A percentile compares a stretch with the other conserved stretches of the same genome.
These are phyloP conservation scores for Yasuhikotakia modesta DNA, from an alignment of 2,797 vertebrate genomes.

Conservation along the genomic window DNA sequence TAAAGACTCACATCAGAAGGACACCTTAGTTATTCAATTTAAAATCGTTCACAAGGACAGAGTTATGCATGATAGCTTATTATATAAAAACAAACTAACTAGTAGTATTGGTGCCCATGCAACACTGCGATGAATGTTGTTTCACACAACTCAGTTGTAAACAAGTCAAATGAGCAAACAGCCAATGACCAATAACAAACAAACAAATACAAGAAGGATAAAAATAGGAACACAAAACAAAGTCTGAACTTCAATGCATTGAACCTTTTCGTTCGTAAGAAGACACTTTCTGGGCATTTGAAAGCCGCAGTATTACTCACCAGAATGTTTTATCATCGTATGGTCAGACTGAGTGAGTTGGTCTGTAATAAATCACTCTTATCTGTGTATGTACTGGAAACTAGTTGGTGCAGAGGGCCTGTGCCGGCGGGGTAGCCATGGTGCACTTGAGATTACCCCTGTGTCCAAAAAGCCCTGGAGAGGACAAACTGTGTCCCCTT, in stretches of 20 bases:
- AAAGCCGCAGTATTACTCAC: not conserved
- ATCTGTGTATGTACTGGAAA: conserved; percentile 14
- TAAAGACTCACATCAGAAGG: not conserved
- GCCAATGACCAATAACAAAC: not conserved
- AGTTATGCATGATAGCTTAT: too few species aligned
- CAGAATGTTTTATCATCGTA: not conserved
- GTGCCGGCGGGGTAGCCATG: conserved; percentile 47
- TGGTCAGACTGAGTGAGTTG: not conserved
- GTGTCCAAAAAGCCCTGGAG: not conserved
- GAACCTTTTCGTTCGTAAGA: not conserved
- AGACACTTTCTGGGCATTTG: not conserved
- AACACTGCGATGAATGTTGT: too few species aligned
- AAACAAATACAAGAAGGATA: not conserved
- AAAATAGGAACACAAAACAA: not conserved
- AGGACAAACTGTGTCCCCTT: not conserved
- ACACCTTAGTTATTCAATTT: not conserved
- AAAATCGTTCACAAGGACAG: not conserved
- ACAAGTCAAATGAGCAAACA: not conserved
- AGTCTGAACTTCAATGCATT: not conserved
- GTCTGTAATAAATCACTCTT: conserved; percentile 32
- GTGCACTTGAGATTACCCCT: conserved; percentile 39
- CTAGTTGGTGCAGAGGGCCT: not conserved
- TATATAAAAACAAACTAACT: too few species aligned
- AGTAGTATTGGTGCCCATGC: too few species aligned
- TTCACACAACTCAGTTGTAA: too few species aligned